A percentile compares a stretch with the other conserved stretches of the same genome.
Evolutionary conservation across 2,888 invertebrate genomes (phyloP).

Genomic region (Idaea biselata): DNA sequence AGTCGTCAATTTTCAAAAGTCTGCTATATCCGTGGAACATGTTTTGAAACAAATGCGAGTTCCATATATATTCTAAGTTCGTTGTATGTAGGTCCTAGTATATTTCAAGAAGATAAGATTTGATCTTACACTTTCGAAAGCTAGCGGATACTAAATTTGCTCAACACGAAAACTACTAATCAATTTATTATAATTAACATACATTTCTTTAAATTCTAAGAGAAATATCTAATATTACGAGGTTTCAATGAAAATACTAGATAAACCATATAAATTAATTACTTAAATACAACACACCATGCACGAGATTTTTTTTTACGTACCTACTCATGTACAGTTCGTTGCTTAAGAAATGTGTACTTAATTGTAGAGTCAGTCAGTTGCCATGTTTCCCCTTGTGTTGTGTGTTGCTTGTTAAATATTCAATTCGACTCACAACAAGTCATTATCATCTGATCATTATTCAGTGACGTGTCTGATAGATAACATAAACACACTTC

Average conservation of each 20-base stretch:
- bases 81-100: no score
- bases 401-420: constrained; percentile 47
- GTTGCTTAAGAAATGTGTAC: not conserved
- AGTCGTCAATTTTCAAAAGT: no score
- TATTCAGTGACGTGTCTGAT: constrained; percentile 60
- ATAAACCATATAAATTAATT: not conserved
- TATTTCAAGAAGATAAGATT: no score
- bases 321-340: constrained; percentile 20
- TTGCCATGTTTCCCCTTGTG: constrained; percentile 47
- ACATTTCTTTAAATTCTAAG: no score
- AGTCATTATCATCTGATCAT: constrained; percentile 62
- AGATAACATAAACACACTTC: constrained; percentile 43
- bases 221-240: no score
- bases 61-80: no score
- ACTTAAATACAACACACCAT: constrained; percentile 12
- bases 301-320: constrained; percentile 14
- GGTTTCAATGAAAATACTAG: no score
- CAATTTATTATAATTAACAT: constrained; percentile 15
- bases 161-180: no score
- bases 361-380: constrained; percentile 22
- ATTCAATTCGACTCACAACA: constrained; percentile 60
- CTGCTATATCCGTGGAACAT: no score
- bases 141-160: no score
- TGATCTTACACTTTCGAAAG: no score
- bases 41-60: no score